These are phyloP conservation scores for Beris morrisii DNA, from an alignment of 2,888 invertebrate species.

Conservation along the genomic window DNA sequence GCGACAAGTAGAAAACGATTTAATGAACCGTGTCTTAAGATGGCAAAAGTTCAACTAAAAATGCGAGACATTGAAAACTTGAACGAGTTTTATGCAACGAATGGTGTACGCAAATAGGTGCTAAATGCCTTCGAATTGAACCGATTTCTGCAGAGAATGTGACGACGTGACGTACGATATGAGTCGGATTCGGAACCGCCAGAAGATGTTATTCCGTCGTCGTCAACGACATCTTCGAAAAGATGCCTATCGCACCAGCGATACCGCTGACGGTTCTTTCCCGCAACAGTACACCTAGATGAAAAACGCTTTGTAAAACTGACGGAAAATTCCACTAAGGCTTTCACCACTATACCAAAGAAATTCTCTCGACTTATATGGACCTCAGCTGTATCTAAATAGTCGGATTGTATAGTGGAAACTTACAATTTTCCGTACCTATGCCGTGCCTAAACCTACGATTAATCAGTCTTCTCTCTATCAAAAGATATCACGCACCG, in stretches of 20 bases:
- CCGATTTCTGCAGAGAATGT: constrained; percentile 20
- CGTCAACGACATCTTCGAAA: not conserved
- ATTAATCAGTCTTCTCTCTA: constrained; percentile 3
- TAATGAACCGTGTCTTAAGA: not conserved
- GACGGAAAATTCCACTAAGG: constrained; percentile 28
- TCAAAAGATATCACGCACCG: not conserved
- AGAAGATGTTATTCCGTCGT: not conserved
- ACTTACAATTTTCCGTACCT: constrained; percentile 26
- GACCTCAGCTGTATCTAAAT: constrained; percentile 9
- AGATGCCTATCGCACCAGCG: not conserved
- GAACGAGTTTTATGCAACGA: constrained; percentile 30
- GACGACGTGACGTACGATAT: not conserved
- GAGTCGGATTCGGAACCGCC: not conserved
- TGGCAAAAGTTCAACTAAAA: constrained; percentile 19
- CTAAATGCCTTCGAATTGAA: constrained; percentile 5
- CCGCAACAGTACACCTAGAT: not conserved
- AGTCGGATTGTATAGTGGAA: constrained; percentile 24
- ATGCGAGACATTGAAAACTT: constrained; percentile 18
- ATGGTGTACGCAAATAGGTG: constrained; percentile 19
- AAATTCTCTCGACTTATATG: constrained; percentile 30
- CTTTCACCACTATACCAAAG: constrained; percentile 19
- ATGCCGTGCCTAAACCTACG: constrained; percentile 12
- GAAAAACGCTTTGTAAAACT: constrained; percentile 18
- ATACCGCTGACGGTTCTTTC: no score
- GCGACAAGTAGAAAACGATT: no score